phyloP scores from a whole-genome alignment of 2,113 vertebrate genomes.

The Nestor notabilis region DNA sequence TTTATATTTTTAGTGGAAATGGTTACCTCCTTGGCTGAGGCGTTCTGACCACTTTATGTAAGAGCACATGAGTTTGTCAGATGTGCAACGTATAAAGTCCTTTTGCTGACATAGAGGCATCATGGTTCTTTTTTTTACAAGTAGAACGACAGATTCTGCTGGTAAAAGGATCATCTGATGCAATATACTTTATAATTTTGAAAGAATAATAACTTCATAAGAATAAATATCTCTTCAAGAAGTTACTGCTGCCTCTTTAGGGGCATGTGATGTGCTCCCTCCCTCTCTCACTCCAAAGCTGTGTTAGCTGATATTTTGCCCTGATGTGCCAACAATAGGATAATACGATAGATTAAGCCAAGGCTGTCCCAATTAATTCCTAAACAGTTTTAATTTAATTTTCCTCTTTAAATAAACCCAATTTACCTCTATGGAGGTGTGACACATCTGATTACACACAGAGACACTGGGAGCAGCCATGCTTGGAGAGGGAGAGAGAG shows the following conservation, averaged over 20 bases:
- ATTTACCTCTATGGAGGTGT: constrained; percentile 70
- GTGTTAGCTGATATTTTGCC: constrained; percentile 40
- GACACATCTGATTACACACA: constrained; percentile 71
- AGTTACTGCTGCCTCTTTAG: background rate
- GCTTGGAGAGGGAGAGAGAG: background rate
- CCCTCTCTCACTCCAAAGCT: background rate
- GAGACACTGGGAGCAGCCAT: background rate
- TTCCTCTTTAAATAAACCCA: constrained; percentile 72
- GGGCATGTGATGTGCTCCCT: background rate
- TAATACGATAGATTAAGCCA: constrained; percentile 69
- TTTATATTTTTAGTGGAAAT: background rate
- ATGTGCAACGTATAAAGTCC: background rate
- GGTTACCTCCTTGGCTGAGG: background rate
- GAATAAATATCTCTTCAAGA: background rate
- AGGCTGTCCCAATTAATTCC: constrained; percentile 65
- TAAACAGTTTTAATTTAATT: constrained; percentile 76
- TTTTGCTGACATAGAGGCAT: background rate
- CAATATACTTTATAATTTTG: background rate
- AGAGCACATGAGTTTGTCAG: background rate
- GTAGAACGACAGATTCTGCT: background rate
- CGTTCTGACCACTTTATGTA: background rate
- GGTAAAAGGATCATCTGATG: background rate
- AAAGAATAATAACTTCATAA: background rate
- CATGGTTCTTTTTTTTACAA: background rate
- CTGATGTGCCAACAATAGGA: constrained; percentile 22